Evolutionary conservation across 2,888 invertebrate genomes (phyloP), one percentile per base, ranked within the genome.

Genomic region (Drosophila pseudotalamancana): DNA sequence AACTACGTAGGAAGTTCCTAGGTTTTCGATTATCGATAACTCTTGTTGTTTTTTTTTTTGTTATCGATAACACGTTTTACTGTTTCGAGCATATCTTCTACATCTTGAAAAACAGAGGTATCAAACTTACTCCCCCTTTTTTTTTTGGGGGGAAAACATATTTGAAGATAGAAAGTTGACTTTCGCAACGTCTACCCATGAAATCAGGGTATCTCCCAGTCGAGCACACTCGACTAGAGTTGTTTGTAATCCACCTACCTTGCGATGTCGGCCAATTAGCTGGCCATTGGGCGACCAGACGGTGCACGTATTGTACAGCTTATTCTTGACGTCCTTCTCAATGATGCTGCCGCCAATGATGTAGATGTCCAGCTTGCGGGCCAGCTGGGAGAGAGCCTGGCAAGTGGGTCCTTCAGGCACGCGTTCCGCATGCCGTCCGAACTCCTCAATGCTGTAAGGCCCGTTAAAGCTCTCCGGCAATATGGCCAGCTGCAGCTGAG

Each of bases 381-480:
- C 98, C 27, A 95, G 94, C 50, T 93, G 90, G 0, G 96, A 95
- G 40, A 98, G 91, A 14, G 94, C 93, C 21, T 92, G 88, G 63
- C 94, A 93, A 2, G 98, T 96, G 61, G 94, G 93, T 0, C 98
- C 97, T n/a, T 93, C 90, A 0, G 98, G 97, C 45, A 99, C 93
- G n/a, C 92, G 90, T 90, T 99, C 98, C 0, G 98, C 96, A 90
- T 97, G 97, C 82, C 96, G 94, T 0, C 93, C 92, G 91, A 98
- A 98, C 90, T 94, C 95, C 31, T 89, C 85, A 0, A 95, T 94
- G 60, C 97, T 98, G 91, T 98, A 99, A 0, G 98, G 98, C 4
- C 97, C 96, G 90, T 98, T 99, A 89, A 98, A 99, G 90, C 97
- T 98, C 92, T 99, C 99, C 0, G 96, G 96, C 19, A 96, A 90